Conservation (phyloP, 1,140 invertebrate species). For the Arctopsyche grandis region DNA sequence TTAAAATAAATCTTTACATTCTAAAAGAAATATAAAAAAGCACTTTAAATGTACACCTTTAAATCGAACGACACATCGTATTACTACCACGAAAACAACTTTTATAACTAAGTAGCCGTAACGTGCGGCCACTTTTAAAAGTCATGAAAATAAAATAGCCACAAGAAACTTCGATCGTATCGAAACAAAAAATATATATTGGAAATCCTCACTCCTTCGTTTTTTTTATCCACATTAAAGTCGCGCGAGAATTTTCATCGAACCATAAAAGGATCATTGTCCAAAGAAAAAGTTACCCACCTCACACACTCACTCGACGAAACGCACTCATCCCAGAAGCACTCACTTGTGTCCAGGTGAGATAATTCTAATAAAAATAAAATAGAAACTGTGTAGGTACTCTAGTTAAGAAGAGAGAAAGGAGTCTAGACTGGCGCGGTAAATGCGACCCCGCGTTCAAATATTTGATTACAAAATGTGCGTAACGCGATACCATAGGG, state of each 20-base stretch:
- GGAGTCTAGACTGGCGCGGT: not conserved
- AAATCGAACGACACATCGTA: not conserved
- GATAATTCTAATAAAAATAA: conserved; percentile 7
- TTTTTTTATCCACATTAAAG: not conserved
- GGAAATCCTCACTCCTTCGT: conserved; percentile 13
- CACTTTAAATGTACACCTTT: too few relatives aligned
- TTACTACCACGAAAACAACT: not conserved
- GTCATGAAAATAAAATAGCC: not conserved
- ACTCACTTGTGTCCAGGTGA: not conserved
- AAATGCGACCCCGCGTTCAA: conserved; percentile 15
- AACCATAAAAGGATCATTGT: conserved; percentile 15
- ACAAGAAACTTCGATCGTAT: conserved; percentile 10
- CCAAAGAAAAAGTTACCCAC: not conserved
- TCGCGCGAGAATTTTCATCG: conserved; percentile 7
- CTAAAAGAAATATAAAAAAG: too few relatives aligned
- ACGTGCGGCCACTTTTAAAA: conserved; percentile 14
- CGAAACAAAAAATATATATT: conserved; percentile 8
- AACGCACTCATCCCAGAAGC: not conserved
- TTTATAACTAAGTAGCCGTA: not conserved
- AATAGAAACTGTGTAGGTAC: too few relatives aligned
- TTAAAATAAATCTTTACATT: too few relatives aligned
- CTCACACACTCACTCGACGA: too few relatives aligned
- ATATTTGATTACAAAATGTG: conserved; percentile 45
- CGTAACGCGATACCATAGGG: conserved; percentile 42
- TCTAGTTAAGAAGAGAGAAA: not conserved